Conservation (phyloP, 2,113 vertebrate genomes). For the Paracanthobrama guichenoti region DNA sequence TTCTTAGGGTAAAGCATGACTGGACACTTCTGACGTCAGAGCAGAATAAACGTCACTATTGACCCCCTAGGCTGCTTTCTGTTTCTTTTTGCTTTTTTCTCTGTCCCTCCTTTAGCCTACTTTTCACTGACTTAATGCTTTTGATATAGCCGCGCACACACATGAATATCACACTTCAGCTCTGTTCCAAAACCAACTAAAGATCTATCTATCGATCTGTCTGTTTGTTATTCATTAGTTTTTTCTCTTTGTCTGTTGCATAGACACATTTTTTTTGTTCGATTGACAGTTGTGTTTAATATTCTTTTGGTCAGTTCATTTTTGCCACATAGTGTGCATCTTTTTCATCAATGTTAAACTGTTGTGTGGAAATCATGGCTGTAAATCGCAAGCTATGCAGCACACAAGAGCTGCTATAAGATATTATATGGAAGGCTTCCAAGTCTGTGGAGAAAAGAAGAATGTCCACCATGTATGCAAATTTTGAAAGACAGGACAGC, state of each 20-base stretch:
- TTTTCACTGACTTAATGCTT: conserved; percentile 37
- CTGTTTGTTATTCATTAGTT: background rate
- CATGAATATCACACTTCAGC: conserved; percentile 2
- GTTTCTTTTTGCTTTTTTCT: conserved; percentile 58
- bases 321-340: background rate
- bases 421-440: conserved; percentile 3
- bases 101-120: conserved; percentile 41
- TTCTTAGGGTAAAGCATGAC: conserved; percentile 67
- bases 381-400: background rate
- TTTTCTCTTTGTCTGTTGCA: background rate
- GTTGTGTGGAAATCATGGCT: background rate
- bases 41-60: conserved; percentile 62
- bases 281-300: background rate
- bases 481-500: background rate
- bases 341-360: background rate
- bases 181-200: background rate
- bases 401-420: conserved; percentile 4
- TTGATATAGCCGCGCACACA: conserved; percentile 37
- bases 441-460: conserved; percentile 1
- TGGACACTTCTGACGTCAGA: conserved; percentile 70
- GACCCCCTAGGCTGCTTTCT: conserved; percentile 59
- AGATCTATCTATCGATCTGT: background rate
- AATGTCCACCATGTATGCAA: conserved; percentile 14
- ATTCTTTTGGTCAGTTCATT: background rate
- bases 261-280: background rate